A percentile compares a stretch with the other conserved stretches of the same genome.
These are phyloP conservation scores for Bathybates hornii DNA, from an alignment of 2,113 vertebrate genomes.

Conservation along the genomic window DNA sequence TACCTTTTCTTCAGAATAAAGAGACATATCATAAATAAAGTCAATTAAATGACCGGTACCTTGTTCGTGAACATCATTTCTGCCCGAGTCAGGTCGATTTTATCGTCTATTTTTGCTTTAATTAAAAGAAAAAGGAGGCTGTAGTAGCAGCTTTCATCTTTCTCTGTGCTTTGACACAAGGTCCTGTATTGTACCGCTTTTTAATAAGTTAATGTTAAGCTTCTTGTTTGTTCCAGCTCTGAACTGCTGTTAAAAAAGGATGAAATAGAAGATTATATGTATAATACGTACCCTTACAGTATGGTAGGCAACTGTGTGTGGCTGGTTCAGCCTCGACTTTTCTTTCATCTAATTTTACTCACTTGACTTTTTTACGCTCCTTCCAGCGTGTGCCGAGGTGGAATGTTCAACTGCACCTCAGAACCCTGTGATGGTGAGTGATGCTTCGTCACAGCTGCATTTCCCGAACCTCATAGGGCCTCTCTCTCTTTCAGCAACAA, in stretches of 20 bases:
- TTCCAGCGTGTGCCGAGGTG: conserved; percentile 70
- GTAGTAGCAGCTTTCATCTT: neutral
- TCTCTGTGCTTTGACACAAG: neutral
- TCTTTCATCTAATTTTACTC: neutral
- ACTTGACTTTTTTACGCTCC: neutral
- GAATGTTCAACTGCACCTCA: conserved; percentile 74
- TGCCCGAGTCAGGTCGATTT: neutral
- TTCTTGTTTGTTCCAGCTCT: neutral
- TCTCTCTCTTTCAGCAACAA: neutral
- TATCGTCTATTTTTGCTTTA: neutral
- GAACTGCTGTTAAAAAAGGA: neutral
- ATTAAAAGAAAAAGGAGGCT: neutral
- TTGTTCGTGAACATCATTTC: neutral
- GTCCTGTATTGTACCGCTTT: neutral
- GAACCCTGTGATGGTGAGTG: conserved; percentile 76
- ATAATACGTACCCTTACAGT: neutral
- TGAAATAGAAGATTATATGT: neutral
- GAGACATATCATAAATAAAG: neutral
- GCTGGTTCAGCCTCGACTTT: neutral
- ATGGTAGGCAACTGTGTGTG: neutral
- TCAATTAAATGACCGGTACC: neutral
- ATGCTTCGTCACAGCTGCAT: neutral
- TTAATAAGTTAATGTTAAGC: neutral
- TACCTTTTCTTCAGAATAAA: neutral
- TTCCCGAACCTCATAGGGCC: neutral